These are phyloP conservation scores for Thinocorus orbignyianus DNA, from an alignment of 2,113 vertebrate species.

Conservation along the genomic window DNA sequence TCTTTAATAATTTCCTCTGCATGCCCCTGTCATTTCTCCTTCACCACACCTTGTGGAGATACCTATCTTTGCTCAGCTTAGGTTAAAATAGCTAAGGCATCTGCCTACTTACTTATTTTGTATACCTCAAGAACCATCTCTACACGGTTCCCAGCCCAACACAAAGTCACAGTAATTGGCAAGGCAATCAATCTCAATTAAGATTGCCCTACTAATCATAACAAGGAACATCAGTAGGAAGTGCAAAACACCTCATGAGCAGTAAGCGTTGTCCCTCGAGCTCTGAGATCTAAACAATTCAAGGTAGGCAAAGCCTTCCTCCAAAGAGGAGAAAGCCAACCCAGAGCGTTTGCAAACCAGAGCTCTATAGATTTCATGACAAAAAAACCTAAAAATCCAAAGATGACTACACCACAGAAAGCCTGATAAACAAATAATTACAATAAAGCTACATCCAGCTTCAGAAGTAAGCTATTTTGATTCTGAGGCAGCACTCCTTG, in stretches of 20 bases:
- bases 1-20: background rate
- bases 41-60: background rate
- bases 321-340: background rate
- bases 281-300: background rate
- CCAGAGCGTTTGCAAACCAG: background rate
- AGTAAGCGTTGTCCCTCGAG: background rate
- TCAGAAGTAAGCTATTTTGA: background rate
- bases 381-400: background rate
- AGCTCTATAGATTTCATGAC: background rate
- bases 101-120: background rate
- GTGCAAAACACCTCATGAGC: fast-evolving
- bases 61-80: background rate
- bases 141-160: background rate
- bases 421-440: background rate
- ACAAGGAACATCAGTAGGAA: background rate
- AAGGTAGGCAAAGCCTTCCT: background rate
- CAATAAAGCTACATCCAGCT: background rate
- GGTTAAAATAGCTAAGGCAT: background rate
- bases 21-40: background rate
- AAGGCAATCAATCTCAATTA: background rate
- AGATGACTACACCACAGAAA: background rate
- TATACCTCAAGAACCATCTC: background rate
- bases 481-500: background rate
- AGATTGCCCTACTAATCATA: background rate
- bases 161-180: background rate